Conservation (phyloP, 1,140 invertebrate genomes). For the Camponotus floridanus region DNA sequence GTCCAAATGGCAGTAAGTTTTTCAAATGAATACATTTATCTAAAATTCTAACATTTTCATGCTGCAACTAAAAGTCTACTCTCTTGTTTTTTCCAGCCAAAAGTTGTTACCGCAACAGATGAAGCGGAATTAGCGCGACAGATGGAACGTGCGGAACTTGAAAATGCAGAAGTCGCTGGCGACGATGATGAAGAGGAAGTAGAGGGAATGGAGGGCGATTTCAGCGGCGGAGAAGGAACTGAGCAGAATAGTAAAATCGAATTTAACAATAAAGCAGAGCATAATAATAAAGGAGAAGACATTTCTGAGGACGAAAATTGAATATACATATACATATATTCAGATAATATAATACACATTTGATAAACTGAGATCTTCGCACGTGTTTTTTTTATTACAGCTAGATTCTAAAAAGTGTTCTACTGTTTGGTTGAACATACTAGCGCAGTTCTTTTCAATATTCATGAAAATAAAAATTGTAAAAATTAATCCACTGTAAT, state of each 20-base stretch:
- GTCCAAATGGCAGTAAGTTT: constrained; percentile 96
- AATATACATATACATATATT: constrained; percentile 40
- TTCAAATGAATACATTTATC: constrained; percentile 5
- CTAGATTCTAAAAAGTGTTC: constrained; percentile 47
- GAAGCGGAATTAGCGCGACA: constrained; percentile 97
- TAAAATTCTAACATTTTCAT: background rate
- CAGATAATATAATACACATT: constrained; percentile 53
- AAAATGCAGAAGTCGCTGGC: constrained; percentile 97
- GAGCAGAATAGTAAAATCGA: constrained; percentile 82
- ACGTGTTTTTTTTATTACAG: constrained; percentile 33
- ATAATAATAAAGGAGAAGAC: constrained; percentile 69
- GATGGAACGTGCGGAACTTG: constrained; percentile 96
- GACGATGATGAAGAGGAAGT: constrained; percentile 95
- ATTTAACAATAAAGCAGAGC: constrained; percentile 83
- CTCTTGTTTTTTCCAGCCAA: constrained; percentile 89
- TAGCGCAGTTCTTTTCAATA: constrained; percentile 71
- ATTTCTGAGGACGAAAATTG: constrained; percentile 79
- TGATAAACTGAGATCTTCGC: constrained; percentile 36
- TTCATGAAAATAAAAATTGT: constrained; percentile 37
- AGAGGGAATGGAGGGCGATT: constrained; percentile 87
- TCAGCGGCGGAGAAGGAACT: constrained; percentile 84
- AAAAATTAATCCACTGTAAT: constrained; percentile 62
- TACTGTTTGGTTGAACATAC: constrained; percentile 63
- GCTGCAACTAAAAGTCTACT: background rate
- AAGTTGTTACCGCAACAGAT: constrained; percentile 99